Evolutionary conservation across 2,113 vertebrate genomes (phyloP).

Genomic region (Protobothrops mucrosquamatus): DNA sequence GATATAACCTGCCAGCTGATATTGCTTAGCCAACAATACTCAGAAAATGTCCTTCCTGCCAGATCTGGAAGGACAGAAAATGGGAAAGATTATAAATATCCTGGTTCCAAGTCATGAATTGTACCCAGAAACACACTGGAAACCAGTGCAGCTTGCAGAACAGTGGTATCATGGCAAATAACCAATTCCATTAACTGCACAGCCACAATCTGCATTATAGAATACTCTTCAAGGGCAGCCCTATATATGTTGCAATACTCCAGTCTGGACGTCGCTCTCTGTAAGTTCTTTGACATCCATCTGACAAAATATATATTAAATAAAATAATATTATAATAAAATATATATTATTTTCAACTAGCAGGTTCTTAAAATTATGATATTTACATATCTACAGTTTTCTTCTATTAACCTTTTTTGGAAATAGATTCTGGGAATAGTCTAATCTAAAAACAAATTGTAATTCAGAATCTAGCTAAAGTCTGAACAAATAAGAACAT

Average conservation of each 20-base stretch:
- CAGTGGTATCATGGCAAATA: background rate
- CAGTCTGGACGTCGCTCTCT: background rate
- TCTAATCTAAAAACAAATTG: background rate
- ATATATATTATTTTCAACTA: background rate
- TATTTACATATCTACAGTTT: background rate
- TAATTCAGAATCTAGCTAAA: background rate
- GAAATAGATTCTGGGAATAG: no score
- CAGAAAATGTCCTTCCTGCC: background rate
- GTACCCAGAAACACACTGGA: background rate
- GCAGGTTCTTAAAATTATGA: background rate
- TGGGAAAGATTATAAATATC: background rate
- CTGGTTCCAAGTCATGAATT: background rate
- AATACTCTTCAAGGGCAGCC: background rate
- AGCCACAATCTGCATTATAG: background rate
- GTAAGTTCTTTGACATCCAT: background rate
- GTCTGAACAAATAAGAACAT: background rate
- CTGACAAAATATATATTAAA: background rate
- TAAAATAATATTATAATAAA: no score
- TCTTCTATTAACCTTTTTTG: background rate
- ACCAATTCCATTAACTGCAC: background rate
- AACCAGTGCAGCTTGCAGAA: background rate
- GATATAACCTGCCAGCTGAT: no score
- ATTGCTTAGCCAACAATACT: no score
- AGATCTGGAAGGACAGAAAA: background rate
- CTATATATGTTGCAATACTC: background rate